Evolutionary conservation across 2,113 vertebrate genomes (phyloP).

Genomic region (Festucalex cinctus): DNA sequence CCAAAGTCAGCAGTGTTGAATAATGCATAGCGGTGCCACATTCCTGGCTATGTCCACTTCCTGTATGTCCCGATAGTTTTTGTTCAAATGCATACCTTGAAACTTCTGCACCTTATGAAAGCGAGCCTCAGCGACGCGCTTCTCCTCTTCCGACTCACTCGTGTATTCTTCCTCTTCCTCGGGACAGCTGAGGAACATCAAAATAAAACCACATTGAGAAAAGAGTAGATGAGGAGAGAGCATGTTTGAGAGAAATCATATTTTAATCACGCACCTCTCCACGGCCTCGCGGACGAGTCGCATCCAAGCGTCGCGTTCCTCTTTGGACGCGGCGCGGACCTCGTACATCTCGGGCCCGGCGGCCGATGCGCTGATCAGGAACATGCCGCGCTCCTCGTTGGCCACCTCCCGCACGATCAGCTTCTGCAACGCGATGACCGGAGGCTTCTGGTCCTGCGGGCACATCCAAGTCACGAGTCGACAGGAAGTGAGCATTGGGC

Average conservation of each 20-base stretch:
- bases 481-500: background rate
- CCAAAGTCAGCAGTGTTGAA: too few relatives aligned
- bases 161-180: slow-evolving; percentile 83
- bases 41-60: background rate
- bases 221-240: too few relatives aligned
- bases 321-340: slow-evolving; percentile 86
- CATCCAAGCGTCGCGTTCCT: slow-evolving; percentile 94
- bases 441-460: slow-evolving; percentile 90
- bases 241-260: too few relatives aligned
- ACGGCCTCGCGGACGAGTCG: slow-evolving; percentile 88
- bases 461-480: too few relatives aligned
- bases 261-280: slow-evolving; percentile 76
- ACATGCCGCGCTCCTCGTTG: slow-evolving; percentile 94
- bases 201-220: background rate
- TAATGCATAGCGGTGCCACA: too few relatives aligned
- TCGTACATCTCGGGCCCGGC: slow-evolving; percentile 97
- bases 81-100: slow-evolving; percentile 74
- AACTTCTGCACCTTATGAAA: slow-evolving; percentile 82
- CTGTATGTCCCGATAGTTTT: background rate
- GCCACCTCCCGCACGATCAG: slow-evolving; percentile 96
- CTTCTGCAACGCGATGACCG: slow-evolving; percentile 90
- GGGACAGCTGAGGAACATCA: slow-evolving; percentile 77
- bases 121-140: slow-evolving; percentile 80
- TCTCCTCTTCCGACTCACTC: slow-evolving; percentile 88
- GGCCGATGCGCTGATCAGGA: slow-evolving; percentile 90